phyloP scores from a whole-genome alignment of 2,888 invertebrate species.

The Nowickia ferox region DNA sequence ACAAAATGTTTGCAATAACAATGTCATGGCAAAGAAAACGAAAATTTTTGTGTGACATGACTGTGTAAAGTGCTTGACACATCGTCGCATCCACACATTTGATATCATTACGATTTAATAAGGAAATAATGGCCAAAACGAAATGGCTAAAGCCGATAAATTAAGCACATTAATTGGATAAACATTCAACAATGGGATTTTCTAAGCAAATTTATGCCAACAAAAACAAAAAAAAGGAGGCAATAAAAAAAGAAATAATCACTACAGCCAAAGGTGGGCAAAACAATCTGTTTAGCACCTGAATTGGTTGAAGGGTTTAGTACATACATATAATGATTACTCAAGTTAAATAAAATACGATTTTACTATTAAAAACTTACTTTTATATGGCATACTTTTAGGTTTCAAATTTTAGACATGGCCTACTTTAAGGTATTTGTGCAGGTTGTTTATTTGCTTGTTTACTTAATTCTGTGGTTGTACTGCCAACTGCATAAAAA shows the following conservation, averaged over 20 bases:
- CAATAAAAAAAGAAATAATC: neutral
- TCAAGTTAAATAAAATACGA: constrained; percentile 26
- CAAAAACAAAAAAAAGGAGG: neutral
- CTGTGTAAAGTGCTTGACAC: neutral
- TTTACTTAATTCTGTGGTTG: constrained; percentile 1
- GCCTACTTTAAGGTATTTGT: constrained; percentile 15
- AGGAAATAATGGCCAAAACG: neutral
- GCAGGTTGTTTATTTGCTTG: constrained; percentile 7
- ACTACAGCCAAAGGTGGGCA: neutral
- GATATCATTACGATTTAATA: constrained; percentile 34
- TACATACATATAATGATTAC: constrained; percentile 6
- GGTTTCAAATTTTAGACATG: neutral
- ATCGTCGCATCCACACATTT: neutral
- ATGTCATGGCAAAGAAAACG: neutral
- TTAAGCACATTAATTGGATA: constrained; percentile 38
- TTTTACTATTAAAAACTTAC: neutral
- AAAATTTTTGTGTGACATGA: constrained; percentile 9
- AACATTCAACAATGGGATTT: constrained; percentile 33
- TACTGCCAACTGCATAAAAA: constrained; percentile 11
- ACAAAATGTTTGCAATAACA: constrained; percentile 20
- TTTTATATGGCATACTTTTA: constrained; percentile 4
- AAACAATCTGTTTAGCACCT: too few species aligned
- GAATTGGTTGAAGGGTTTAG: neutral
- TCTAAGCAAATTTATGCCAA: constrained; percentile 16
- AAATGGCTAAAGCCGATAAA: neutral